Base-by-base conservation (phyloP, 2,797 vertebrate species). In the Schizopygopsis pylzovi region DNA sequence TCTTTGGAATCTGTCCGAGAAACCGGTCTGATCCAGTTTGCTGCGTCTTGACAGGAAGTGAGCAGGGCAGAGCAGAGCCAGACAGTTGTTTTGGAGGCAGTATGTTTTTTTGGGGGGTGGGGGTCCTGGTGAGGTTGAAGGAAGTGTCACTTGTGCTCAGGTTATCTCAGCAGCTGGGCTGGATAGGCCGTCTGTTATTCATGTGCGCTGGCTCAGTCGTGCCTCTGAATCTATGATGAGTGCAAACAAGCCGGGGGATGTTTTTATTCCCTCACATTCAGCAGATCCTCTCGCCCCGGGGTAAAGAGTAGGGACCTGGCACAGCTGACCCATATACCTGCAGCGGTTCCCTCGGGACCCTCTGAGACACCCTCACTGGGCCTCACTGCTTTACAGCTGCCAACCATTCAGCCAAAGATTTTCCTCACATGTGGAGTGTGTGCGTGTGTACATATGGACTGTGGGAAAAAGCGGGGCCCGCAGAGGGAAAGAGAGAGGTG, bases 261-360 rank as follows among this genome's bases (percentile, higher is more conserved):
- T 88, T 88, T 85, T 88, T 83, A 79, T 83, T 43, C 41, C 37
- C 71, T 84, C 43, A 75, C 85, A 68, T 65, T 86, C 77, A 79
- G 61, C 61, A 86, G 54, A 67, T 87, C 82, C 65, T 49, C 86
- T 88, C 79, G 54, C 25, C 61, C 77, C 59, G 39, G 56, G 70
- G 37, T 33, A 33, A 70, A 83, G n/a, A n/a, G 22, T 28, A 65
- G 5, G 52, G 75, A 80, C 56, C 63, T 79, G 47, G 70, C 75
- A 89, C 28, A 18, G 54, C 45, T 92, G 92, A 93, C 92, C 91
- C 79, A 91, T 86, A 90, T 90, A 89, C 85, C 86, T 91, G 85
- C 63, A 28, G n/a, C 68, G 83, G 70, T 84, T 86, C 79, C 52
- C 56, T 45, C 16, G 67, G 65, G 37, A 56, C 22, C n/a, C 4